These are phyloP conservation scores for Frieseomelitta varia DNA, from an alignment of 1,140 invertebrate genomes.

Conservation along the genomic window DNA sequence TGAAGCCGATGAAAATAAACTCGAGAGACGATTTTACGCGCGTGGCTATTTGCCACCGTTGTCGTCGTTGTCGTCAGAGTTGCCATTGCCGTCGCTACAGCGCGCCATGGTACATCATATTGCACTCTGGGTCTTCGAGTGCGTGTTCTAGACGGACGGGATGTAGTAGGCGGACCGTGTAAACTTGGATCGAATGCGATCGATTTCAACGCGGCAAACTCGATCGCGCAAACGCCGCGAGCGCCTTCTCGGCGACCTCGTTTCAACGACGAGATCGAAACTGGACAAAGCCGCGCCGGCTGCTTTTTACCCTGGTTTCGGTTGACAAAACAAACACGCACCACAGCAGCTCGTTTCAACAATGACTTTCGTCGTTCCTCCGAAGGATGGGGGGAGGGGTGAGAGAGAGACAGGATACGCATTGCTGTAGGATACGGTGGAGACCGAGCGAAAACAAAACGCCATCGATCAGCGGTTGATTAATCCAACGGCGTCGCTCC, in stretches of 20 bases:
- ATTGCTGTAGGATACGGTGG: too few species aligned
- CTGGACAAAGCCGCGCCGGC: not conserved
- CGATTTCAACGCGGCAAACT: conserved; percentile 12
- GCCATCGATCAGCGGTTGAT: not conserved
- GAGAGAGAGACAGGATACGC: too few species aligned
- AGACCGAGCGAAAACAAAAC: not conserved
- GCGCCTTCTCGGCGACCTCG: not conserved
- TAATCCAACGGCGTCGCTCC: not conserved
- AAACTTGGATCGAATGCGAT: conserved; percentile 6
- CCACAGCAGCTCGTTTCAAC: too few species aligned
- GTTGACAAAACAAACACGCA: not conserved
- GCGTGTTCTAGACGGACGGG: not conserved
- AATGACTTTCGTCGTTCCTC: too few species aligned
- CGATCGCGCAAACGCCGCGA: not conserved
- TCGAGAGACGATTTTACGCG: conserved; percentile 71
- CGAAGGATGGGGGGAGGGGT: too few species aligned
- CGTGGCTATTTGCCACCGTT: not conserved
- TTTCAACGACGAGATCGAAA: conserved; percentile 1
- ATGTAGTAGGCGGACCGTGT: not conserved
- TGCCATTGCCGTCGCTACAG: not conserved
- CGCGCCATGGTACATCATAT: too few species aligned
- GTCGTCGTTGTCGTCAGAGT: not conserved
- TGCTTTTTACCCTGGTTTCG: not conserved
- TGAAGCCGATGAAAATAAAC: conserved; percentile 72
- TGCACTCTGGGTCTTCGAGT: too few species aligned